Evolutionary conservation across 2,113 vertebrate species (phyloP), one percentile per base, ranked within the genome.

Genomic region (Gymnocephalus cernua): DNA sequence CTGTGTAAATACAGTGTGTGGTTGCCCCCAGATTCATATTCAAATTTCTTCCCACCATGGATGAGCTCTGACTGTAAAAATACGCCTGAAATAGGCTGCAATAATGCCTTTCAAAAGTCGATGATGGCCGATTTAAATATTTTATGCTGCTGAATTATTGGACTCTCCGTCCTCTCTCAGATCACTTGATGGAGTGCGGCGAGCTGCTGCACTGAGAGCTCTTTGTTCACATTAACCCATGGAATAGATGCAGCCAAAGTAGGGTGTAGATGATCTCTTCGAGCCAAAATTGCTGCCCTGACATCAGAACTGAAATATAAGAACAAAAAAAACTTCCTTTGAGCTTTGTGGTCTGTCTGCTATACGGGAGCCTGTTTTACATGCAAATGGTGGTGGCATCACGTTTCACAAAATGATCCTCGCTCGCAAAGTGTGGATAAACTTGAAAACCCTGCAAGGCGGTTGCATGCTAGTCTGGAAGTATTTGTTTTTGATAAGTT

Each of bases 1-100:
- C 74, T 83, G 85, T 89, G 85, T 89, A 89, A 91, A 92, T 86
- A 85, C 75, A 88, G 89, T 57, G 58, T 81, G 88, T 14, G 80
- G 82, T 80, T 86, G 90, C 86, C 85, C 59, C 70, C 71, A 64
- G 64, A 88, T 78, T 83, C 84, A 84, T 65, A 80, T 67, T 79
- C 80, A 75, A 90, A 93, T 88, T 90, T 84, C 83, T 87, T 74
- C 54, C 64, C 57, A 59, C 86, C 82, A 79, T 90, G 85, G 74
- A 86, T 51, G 79, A 87, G 79, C 73, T 41, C 74, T 59, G 76
- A 78, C 79, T 72, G 82, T 83, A 83, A 79, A 79, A 66, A 54
- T 11, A 25, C 76, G 27, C 56, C 71, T 45, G 41, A 80, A 80
- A 81, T 71, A 69, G 25, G 76, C 82, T 53, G 27, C 70, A 58